phyloP scores from a whole-genome alignment of 2,888 invertebrate genomes.

The Drosophila fungiperda region DNA sequence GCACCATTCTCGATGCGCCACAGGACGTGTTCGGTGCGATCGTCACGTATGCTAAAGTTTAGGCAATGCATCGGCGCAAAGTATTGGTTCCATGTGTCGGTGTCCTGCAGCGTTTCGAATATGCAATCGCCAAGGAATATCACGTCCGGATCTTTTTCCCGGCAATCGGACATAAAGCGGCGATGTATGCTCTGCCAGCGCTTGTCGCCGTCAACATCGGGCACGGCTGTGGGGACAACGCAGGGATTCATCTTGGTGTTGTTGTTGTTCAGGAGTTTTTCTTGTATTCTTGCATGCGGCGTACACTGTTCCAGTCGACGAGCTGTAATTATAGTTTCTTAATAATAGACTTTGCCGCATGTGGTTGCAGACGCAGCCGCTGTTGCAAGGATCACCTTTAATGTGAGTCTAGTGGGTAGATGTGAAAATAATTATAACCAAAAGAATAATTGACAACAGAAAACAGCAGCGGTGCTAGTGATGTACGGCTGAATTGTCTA shows the following conservation, averaged over 20 bases:
- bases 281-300: slow-evolving; percentile 41
- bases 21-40: slow-evolving; percentile 94
- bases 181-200: slow-evolving; percentile 88
- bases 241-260: slow-evolving; percentile 89
- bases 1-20: slow-evolving; percentile 97
- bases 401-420: slow-evolving; percentile 14
- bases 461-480: slow-evolving; percentile 49
- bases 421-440: slow-evolving; percentile 60
- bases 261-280: slow-evolving; percentile 21
- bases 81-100: slow-evolving; percentile 94
- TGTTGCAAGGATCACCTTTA: slow-evolving; percentile 12
- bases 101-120: slow-evolving; percentile 92
- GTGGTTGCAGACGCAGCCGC: neutral
- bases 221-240: slow-evolving; percentile 89
- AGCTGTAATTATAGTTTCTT: slow-evolving; percentile 8
- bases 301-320: slow-evolving; percentile 29
- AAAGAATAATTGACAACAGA: slow-evolving; percentile 62
- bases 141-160: slow-evolving; percentile 96
- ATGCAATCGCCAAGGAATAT: slow-evolving; percentile 96
- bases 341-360: neutral
- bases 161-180: slow-evolving; percentile 92
- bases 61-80: slow-evolving; percentile 96
- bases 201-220: slow-evolving; percentile 93
- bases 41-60: slow-evolving; percentile 93
- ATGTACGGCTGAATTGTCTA: slow-evolving; percentile 10